Conservation (phyloP, 1,140 invertebrate genomes). For the Drosophila hydei region DNA sequence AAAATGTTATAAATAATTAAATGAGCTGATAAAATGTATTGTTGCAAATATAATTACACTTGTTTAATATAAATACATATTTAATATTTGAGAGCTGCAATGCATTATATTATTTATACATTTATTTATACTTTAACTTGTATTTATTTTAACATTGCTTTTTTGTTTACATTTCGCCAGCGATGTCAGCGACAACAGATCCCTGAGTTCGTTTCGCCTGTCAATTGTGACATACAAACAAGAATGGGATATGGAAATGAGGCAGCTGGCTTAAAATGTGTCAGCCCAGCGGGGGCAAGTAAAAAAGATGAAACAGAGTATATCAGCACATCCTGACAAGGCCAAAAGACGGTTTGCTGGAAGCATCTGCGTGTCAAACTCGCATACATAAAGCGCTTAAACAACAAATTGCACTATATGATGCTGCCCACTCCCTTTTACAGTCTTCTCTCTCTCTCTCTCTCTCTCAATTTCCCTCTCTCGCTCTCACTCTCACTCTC, state of each 20-base stretch:
- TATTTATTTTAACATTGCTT: not conserved
- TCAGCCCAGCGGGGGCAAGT: slow-evolving; percentile 43
- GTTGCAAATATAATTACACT: too few relatives aligned
- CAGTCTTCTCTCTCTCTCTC: not conserved
- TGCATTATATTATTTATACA: not conserved
- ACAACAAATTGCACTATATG: slow-evolving; percentile 1
- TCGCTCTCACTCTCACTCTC: not conserved
- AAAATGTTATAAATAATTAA: too few relatives aligned
- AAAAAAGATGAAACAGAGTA: slow-evolving; percentile 8
- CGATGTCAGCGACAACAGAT: not conserved
- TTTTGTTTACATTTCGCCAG: not conserved
- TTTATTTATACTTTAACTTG: not conserved
- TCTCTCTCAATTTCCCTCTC: not conserved
- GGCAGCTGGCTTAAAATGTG: slow-evolving; percentile 49
- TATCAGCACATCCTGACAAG: slow-evolving; percentile 56
- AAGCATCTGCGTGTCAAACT: slow-evolving; percentile 20
- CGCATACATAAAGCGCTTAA: slow-evolving; percentile 7
- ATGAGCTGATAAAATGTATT: too few relatives aligned
- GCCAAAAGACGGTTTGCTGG: slow-evolving; percentile 42
- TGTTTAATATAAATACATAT: too few relatives aligned
- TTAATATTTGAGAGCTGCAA: too few relatives aligned
- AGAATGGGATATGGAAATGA: slow-evolving; percentile 52
- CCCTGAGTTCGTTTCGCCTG: slow-evolving; percentile 1
- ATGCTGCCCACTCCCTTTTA: not conserved
- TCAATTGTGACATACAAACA: slow-evolving; percentile 23